phyloP scores from a whole-genome alignment of 2,797 vertebrate genomes.

The Denticeps clupeoides region DNA sequence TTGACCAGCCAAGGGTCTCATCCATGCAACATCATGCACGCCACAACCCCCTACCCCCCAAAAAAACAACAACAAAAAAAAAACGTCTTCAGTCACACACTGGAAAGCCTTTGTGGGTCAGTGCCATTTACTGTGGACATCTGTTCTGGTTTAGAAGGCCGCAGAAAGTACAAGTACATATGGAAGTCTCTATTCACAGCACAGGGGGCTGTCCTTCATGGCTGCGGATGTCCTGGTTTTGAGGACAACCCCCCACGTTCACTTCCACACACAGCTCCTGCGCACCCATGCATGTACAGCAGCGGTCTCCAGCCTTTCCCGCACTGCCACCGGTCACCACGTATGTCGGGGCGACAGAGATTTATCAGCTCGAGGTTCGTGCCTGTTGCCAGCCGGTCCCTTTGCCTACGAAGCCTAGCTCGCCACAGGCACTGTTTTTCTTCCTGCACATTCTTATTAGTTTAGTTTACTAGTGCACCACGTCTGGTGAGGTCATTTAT shows the following conservation, averaged over 20 bases:
- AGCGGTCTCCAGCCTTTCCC: neutral
- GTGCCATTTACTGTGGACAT: conserved; percentile 79
- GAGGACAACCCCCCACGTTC: conserved; percentile 38
- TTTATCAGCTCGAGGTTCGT: conserved; percentile 74
- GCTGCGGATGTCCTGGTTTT: conserved; percentile 56
- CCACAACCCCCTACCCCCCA: no score
- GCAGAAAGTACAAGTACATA: conserved; percentile 67
- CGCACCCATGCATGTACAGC: conserved; percentile 30
- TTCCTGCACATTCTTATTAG: conserved; percentile 71
- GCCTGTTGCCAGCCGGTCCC: conserved; percentile 50
- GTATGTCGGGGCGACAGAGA: conserved; percentile 62
- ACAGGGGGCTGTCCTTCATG: conserved; percentile 64
- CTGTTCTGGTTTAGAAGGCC: conserved; percentile 79
- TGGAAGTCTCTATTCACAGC: conserved; percentile 77
- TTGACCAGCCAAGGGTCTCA: conserved; percentile 47
- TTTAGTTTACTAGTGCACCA: conserved; percentile 76
- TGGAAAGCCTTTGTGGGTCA: conserved; percentile 68
- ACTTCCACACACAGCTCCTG: conserved; percentile 24
- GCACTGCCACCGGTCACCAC: conserved; percentile 29
- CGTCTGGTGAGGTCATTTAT: conserved; percentile 83
- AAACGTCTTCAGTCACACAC: conserved; percentile 49
- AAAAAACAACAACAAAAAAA: no score
- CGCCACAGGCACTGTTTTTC: conserved; percentile 64
- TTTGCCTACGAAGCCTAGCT: conserved; percentile 54
- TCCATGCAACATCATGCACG: no score